Evolutionary conservation across 2,797 vertebrate species (phyloP).

Genomic region (Xyrichtys novacula): DNA sequence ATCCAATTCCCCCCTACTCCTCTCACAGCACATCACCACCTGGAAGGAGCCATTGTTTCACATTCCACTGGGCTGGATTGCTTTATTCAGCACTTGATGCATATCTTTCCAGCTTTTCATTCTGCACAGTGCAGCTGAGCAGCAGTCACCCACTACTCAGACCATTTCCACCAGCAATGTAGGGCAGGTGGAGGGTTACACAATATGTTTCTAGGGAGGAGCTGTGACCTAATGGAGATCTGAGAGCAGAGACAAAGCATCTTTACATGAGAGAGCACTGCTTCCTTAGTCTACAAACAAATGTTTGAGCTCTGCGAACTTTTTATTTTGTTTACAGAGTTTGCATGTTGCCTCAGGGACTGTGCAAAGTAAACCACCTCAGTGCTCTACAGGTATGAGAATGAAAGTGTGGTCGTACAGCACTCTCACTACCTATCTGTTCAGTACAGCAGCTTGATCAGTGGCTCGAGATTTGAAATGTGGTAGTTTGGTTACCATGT

Average conservation of each 20-base stretch:
- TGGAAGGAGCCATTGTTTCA: conserved; percentile 76
- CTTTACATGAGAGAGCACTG: conserved; percentile 11
- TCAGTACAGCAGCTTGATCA: background rate
- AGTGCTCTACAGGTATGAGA: conserved; percentile 9
- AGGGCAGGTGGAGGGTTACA: conserved; percentile 31
- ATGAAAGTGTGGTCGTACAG: conserved; percentile 1
- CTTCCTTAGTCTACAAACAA: conserved; percentile 27
- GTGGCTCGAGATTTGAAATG: background rate
- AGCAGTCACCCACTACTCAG: conserved; percentile 28
- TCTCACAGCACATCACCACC: conserved; percentile 71
- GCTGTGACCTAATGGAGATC: conserved; percentile 19
- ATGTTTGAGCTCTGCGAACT: conserved; percentile 9
- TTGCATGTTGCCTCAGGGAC: conserved; percentile 30
- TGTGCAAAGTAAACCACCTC: conserved; percentile 5
- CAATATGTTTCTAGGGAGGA: conserved; percentile 28
- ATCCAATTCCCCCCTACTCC: conserved; percentile 74
- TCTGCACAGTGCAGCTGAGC: conserved; percentile 41
- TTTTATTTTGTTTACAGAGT: conserved; percentile 19
- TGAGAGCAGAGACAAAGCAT: conserved; percentile 10
- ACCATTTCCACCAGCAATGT: conserved; percentile 29
- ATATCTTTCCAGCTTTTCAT: conserved; percentile 59
- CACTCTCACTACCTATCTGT: background rate
- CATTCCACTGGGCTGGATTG: conserved; percentile 65
- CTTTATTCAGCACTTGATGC: conserved; percentile 66
- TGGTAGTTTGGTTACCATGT: too few relatives aligned